phyloP scores from a whole-genome alignment of 2,888 invertebrate genomes.

The Nymphalis c-album region DNA sequence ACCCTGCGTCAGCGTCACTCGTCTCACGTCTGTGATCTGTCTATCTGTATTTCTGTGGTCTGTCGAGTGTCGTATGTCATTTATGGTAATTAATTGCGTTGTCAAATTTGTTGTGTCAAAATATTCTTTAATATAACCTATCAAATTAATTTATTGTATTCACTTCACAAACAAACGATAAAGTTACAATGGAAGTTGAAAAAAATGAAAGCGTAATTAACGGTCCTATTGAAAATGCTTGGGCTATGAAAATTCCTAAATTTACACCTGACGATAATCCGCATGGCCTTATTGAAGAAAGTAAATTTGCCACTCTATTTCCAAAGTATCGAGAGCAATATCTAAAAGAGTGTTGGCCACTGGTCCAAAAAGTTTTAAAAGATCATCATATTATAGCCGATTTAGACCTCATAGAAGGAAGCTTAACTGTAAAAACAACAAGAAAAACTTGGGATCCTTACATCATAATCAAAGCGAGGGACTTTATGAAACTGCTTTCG shows the following conservation, averaged over 20 bases:
- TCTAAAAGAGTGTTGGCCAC: constrained; percentile 95
- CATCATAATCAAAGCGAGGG: constrained; percentile 96
- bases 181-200: constrained; percentile 26
- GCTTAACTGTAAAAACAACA: constrained; percentile 96
- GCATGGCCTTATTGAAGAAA: constrained; percentile 93
- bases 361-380: constrained; percentile 91
- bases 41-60: too few relatives aligned
- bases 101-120: too few relatives aligned
- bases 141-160: too few relatives aligned
- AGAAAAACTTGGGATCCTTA: constrained; percentile 99
- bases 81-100: too few relatives aligned
- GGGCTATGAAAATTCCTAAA: constrained; percentile 91
- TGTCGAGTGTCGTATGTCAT: too few relatives aligned
- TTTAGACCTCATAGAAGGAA: constrained; percentile 95
- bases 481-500: constrained; percentile 96
- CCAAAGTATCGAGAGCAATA: constrained; percentile 99
- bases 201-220: constrained; percentile 49
- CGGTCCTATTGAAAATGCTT: constrained; percentile 90
- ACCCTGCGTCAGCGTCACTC: too few relatives aligned
- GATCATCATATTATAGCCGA: constrained; percentile 92
- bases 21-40: too few relatives aligned
- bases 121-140: neutral
- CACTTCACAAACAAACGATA: neutral
- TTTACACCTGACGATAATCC: constrained; percentile 95
- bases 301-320: constrained; percentile 97